These are phyloP conservation scores for Addax nasomaculatus DNA, from an alignment of 2,113 vertebrate genomes.

Conservation along the genomic window DNA sequence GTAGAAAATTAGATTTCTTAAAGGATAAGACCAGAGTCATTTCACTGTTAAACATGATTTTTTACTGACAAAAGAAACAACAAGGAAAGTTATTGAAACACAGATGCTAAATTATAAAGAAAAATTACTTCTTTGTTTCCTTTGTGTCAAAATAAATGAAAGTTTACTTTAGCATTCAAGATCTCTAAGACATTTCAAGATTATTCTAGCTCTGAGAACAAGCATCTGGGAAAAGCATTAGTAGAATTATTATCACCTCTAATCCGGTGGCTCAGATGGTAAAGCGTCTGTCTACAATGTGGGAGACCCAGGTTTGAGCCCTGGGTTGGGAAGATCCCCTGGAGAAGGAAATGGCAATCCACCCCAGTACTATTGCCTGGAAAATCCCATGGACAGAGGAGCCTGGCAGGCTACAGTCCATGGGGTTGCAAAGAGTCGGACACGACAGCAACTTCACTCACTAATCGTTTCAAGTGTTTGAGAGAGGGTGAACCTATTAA, in stretches of 20 bases:
- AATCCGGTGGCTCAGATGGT: too few species aligned
- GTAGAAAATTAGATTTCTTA: conserved; percentile 5
- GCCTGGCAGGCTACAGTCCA: too few species aligned
- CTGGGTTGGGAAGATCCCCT: too few species aligned
- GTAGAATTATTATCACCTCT: neutral
- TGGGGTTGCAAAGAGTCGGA: too few species aligned
- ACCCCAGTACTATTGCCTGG: too few species aligned
- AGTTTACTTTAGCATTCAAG: neutral
- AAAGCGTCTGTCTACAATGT: too few species aligned
- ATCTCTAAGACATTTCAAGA: neutral
- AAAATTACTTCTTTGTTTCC: neutral
- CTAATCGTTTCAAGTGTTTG: neutral
- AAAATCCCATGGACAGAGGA: too few species aligned
- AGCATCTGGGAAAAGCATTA: neutral
- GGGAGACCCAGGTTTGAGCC: too few species aligned
- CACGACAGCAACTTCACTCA: too few species aligned
- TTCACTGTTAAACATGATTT: neutral
- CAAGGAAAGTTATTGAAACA: neutral
- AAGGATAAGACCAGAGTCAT: neutral
- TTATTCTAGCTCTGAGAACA: neutral
- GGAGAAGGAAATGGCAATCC: too few species aligned
- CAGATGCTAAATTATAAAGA: neutral
- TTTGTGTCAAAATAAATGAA: conserved; percentile 9
- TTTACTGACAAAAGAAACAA: neutral
- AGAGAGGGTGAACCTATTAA: neutral